Evolutionary conservation across 2,113 vertebrate genomes (phyloP).

Genomic region (Lepus europaeus): DNA sequence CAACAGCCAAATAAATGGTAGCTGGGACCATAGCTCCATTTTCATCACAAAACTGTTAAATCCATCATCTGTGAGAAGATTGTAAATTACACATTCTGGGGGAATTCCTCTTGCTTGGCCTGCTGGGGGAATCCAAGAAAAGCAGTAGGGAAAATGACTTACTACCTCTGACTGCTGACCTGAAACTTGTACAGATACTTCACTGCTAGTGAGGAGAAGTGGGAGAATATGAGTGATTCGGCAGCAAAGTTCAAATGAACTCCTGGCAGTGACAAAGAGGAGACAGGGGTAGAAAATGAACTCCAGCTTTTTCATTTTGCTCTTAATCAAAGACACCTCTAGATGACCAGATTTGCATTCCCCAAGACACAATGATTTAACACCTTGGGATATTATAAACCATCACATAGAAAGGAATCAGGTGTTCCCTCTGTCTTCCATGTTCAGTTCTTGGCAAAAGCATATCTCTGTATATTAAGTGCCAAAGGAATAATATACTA

Average conservation of each 20-base stretch:
- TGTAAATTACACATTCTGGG: slow-evolving; percentile 61
- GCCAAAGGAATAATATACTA: slow-evolving; percentile 38
- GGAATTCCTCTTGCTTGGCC: slow-evolving; percentile 65
- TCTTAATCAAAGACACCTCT: background rate
- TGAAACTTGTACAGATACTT: slow-evolving; percentile 13
- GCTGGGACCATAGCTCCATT: slow-evolving; percentile 24
- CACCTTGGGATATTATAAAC: background rate
- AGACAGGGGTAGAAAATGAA: background rate
- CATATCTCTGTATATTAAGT: background rate
- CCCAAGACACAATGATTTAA: background rate
- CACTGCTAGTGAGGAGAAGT: background rate
- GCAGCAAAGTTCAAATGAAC: background rate
- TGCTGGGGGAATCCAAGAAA: slow-evolving; percentile 74
- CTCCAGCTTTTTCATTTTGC: background rate
- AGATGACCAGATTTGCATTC: background rate
- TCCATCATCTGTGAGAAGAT: slow-evolving; percentile 61
- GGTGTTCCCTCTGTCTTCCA: background rate
- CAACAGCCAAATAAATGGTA: slow-evolving; percentile 48
- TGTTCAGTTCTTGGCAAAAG: background rate
- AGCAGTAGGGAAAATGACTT: slow-evolving; percentile 71
- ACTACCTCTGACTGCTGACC: slow-evolving; percentile 38
- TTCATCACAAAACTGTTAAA: slow-evolving; percentile 54
- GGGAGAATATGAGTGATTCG: background rate
- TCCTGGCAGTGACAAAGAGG: background rate
- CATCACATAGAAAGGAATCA: background rate